Base-by-base conservation (phyloP, 2,888 invertebrate species). In the Megastigmus dorsalis region DNA sequence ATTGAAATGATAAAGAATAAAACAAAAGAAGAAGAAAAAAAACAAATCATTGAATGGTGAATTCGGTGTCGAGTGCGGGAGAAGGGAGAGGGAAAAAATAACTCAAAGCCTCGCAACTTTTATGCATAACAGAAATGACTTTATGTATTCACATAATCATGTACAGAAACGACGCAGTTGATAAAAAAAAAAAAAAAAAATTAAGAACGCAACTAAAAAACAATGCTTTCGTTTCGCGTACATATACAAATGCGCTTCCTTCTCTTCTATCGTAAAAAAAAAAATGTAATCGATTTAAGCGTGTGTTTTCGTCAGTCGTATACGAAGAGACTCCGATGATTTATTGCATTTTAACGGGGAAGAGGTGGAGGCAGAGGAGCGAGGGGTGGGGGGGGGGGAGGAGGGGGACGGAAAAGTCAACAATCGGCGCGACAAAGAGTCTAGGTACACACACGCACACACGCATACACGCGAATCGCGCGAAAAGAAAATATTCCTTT, bases 1-100 rank as follows among this genome's bases (percentile, higher is more conserved):
- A 52, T 30, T 59, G 15, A 66, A 67, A 71, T 65, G 65, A 65
- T n/a, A n/a, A n/a, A n/a, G n/a, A n/a, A n/a, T n/a, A n/a, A n/a
- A n/a, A n/a, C n/a, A n/a, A n/a, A n/a, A n/a, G n/a, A n/a, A n/a
- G n/a, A 55, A 63, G 45, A 71, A 50, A 72, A 70, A 75, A 74
- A 66, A 77, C 68, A 73, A n/a, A 72, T 50, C 67, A n/a, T 13
- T 26, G 13, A 5, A 63, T 68, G 52, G 62, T 38, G 66, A 30
- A 36, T 50, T n/a, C 48, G 28, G 36, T 33, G 30, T 54, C 33
- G 33, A 15, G 55, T 75, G 26, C 54, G 18, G 23, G 57, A 18
- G 18, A 15, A 7, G 52, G 18, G 15, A n/a, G 9, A 18, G 33
- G 26, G 43, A 54, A 55, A 65, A 70, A 68, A n/a, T 48, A 55